phyloP scores from a whole-genome alignment of 2,113 vertebrate species.

The Opisthocomus hoazin region DNA sequence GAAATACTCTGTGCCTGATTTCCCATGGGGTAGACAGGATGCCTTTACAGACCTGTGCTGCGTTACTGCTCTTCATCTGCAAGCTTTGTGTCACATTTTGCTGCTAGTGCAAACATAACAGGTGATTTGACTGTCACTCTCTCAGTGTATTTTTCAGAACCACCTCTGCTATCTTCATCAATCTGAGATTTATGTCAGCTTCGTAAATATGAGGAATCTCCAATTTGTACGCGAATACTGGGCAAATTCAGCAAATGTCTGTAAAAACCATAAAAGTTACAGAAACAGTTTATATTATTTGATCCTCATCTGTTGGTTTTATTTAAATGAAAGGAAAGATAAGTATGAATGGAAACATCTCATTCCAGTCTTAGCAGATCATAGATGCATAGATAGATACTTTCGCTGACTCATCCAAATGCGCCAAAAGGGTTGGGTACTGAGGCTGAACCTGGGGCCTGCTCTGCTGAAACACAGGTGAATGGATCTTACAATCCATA shows the following conservation, averaged over 20 bases:
- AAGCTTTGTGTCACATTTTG: background rate
- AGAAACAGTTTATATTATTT: background rate
- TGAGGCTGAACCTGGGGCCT: background rate
- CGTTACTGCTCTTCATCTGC: background rate
- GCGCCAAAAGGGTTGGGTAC: background rate
- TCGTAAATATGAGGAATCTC: background rate
- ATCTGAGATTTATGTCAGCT: background rate
- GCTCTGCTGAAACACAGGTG: background rate
- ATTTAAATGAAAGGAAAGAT: background rate
- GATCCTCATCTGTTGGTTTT: background rate
- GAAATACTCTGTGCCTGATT: background rate
- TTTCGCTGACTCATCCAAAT: background rate
- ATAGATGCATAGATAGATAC: background rate
- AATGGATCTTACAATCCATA: background rate
- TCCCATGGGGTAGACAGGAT: background rate
- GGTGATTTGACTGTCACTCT: constrained; percentile 9
- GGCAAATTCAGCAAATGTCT: background rate
- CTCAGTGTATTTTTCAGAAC: background rate
- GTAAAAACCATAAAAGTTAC: background rate
- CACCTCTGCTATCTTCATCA: background rate
- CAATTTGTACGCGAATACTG: background rate
- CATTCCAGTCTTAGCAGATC: background rate
- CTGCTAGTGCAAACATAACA: background rate
- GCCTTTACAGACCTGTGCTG: background rate
- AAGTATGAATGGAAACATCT: background rate